Conservation (phyloP, 2,797 vertebrate genomes). For the Etheostoma perlongum region DNA sequence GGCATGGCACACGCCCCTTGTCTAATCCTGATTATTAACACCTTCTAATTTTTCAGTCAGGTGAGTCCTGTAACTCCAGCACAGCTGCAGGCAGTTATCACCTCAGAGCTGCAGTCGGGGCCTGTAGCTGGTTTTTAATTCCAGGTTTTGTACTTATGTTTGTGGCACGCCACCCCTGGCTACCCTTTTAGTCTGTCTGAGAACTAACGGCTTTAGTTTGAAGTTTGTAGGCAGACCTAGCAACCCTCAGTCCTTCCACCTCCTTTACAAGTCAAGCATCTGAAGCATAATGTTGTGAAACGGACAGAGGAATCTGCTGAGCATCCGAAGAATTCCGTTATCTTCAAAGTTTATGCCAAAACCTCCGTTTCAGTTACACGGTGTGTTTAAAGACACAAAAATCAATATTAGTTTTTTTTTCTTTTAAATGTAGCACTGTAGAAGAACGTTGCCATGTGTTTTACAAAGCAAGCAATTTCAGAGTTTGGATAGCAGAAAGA, state of each 20-base stretch:
- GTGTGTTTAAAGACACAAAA: not conserved
- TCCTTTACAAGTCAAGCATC: conserved; percentile 31
- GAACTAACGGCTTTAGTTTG: conserved; percentile 66
- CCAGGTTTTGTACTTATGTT: conserved; percentile 23
- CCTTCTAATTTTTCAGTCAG: conserved; percentile 38
- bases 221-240: conserved; percentile 56
- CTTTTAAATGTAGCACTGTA: not conserved
- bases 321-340: conserved; percentile 18
- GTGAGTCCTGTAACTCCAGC: conserved; percentile 14
- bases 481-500: not conserved
- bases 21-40: conserved; percentile 65
- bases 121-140: not conserved
- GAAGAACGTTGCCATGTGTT: fast-evolving
- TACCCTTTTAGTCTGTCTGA: conserved; percentile 30
- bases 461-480: not conserved
- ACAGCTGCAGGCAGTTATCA: not conserved
- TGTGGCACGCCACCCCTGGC: conserved; percentile 16
- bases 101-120: not conserved
- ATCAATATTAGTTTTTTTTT: not conserved
- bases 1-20: conserved; percentile 33
- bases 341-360: conserved; percentile 20
- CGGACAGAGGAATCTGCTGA: conserved; percentile 43
- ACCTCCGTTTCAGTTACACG: not conserved
- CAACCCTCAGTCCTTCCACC: conserved; percentile 53
- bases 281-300: conserved; percentile 61